Conservation (phyloP, 2,113 vertebrate genomes). For the Barbus barbus region DNA sequence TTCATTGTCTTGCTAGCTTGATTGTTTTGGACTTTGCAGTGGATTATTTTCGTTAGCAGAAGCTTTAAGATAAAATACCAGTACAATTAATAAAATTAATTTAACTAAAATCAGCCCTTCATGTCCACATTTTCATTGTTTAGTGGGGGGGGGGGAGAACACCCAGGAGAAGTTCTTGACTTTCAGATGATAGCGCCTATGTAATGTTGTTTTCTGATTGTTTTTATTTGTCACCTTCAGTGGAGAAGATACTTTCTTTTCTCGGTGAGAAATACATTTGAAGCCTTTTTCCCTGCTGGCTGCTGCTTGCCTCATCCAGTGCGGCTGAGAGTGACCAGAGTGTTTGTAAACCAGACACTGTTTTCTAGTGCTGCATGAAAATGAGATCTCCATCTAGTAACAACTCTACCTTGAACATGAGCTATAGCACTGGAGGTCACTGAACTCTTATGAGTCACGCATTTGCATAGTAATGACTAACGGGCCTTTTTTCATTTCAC, state of each 20-base stretch:
- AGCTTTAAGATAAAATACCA: background rate
- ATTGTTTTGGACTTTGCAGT: background rate
- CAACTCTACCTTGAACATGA: slow-evolving; percentile 17
- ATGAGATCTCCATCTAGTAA: slow-evolving; percentile 32
- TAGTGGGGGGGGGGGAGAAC: background rate
- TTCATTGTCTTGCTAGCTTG: background rate
- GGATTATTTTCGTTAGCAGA: background rate
- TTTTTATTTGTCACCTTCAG: background rate
- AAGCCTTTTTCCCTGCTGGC: background rate
- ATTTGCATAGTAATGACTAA: slow-evolving; percentile 37
- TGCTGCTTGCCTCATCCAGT: background rate
- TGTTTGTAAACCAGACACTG: background rate
- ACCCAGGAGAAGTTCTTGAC: background rate
- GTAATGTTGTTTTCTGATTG: background rate
- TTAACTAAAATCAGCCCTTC: background rate
- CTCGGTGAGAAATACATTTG: background rate
- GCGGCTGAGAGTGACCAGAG: slow-evolving; percentile 5
- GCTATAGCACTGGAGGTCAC: slow-evolving; percentile 30
- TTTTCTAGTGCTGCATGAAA: slow-evolving; percentile 22
- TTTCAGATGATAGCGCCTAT: background rate
- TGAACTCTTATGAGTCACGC: slow-evolving; percentile 18
- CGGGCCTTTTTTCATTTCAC: slow-evolving; percentile 11
- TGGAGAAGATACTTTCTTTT: background rate
- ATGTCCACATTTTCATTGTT: background rate
- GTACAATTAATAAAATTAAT: background rate